Percentiles rank a stretch among this genome's conserved stretches.
phyloP scores from a whole-genome alignment of 2,888 invertebrate species.

The Ormyrus thymus region DNA sequence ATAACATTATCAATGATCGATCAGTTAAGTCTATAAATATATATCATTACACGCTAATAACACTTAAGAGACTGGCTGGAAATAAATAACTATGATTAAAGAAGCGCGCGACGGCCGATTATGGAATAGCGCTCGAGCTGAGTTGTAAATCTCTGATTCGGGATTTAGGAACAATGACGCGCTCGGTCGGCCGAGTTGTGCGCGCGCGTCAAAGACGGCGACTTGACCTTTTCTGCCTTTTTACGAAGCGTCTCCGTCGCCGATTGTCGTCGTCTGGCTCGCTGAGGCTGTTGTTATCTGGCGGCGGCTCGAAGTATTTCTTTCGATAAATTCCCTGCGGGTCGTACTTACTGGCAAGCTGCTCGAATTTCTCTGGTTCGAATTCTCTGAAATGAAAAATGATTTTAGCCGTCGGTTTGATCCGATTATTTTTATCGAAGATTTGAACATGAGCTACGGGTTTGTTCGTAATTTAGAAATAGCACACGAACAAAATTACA shows the following conservation, averaged over 20 bases:
- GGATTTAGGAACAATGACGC: constrained; percentile 23
- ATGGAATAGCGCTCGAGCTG: too few species aligned
- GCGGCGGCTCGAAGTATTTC: constrained; percentile 60
- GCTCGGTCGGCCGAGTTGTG: neutral
- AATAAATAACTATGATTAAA: constrained; percentile 41
- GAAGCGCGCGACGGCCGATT: neutral
- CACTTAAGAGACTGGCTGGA: neutral
- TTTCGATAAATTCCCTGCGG: constrained; percentile 61
- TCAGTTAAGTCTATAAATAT: neutral
- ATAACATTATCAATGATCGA: neutral
- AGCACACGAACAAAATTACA: too few species aligned
- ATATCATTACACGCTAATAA: constrained; percentile 13
- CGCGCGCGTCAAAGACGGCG: neutral
- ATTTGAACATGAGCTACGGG: neutral
- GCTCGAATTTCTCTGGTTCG: constrained; percentile 60
- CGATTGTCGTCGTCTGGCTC: constrained; percentile 33
- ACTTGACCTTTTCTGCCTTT: neutral
- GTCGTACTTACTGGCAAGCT: constrained; percentile 63
- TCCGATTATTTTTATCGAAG: neutral
- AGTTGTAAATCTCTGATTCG: neutral
- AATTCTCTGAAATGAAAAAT: constrained; percentile 60
- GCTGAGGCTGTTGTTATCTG: constrained; percentile 57
- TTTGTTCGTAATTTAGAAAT: too few species aligned
- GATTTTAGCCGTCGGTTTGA: neutral
- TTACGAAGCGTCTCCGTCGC: constrained; percentile 9